Base-by-base conservation (phyloP, 2,113 vertebrate species). In the Lampris incognitus region DNA sequence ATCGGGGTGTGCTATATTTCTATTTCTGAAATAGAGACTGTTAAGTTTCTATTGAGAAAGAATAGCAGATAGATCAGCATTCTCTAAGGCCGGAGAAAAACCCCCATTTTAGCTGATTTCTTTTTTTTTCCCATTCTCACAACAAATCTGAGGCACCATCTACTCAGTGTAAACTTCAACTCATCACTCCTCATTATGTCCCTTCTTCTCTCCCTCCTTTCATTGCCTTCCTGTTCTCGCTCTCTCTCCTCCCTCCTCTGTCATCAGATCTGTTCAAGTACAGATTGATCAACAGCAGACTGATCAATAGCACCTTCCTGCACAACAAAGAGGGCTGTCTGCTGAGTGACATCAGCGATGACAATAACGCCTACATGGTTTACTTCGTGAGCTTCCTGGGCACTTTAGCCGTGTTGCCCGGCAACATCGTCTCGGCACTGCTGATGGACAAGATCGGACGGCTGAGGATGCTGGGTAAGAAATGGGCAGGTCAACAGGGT, bases 401-500 rank as follows among this genome's bases (percentile, higher is more conserved):
- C 70, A 97, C 97, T 1, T 85, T 99, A 91, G 98, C 98, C 0
- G 97, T 99, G 69, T 94, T 99, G 56, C 98, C 98, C 0, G 97
- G 98, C 2, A 99, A 99, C 90, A 99, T 99, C 0, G 97, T 99
- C 79, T 98, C 97, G 0, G 98, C 97, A 0, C 92, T 99, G 86
- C 96, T 99, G 75, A 98, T 99, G 97, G 98, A 99, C 93, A 99
- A 99, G 94, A 97, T 99, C 0, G 98, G 98, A 69, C 95, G 97
- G 46, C 95, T 99, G 44, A 95, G 97, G 77, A 99, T 99, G 98
- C 92, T 99, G 49, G 97, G 98, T 99, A 88, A 92, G 67, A 55
- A 8, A 52, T 56, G 9, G 2, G 6, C 6, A 7, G 8, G 36
- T 2, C 3, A 3, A 2, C 9, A 2, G 10, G n/a, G 3, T 10